Percentiles rank a stretch among this genome's conserved stretches.
phyloP scores from a whole-genome alignment of 2,113 vertebrate species.

The Spea bombifrons region DNA sequence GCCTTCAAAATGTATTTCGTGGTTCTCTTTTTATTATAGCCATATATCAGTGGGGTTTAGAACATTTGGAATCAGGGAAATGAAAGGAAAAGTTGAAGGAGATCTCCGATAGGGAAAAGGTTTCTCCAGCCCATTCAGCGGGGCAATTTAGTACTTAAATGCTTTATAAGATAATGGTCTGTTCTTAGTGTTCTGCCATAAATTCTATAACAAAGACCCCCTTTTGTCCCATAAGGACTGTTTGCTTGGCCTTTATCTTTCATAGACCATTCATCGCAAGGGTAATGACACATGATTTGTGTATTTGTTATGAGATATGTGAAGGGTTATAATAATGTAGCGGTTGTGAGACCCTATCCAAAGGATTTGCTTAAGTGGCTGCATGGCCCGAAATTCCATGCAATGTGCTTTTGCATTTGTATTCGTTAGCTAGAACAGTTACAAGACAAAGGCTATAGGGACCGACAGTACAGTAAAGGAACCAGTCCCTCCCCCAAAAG shows the following conservation, averaged over 20 bases:
- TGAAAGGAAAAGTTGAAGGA: not conserved
- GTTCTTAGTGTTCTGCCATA: not conserved
- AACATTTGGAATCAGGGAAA: not conserved
- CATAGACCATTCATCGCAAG: not conserved
- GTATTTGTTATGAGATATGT: not conserved
- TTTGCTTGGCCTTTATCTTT: constrained; percentile 9
- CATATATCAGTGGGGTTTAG: too few relatives aligned
- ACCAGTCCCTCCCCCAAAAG: too few relatives aligned
- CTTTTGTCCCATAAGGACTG: constrained; percentile 5
- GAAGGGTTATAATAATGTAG: constrained; percentile 19
- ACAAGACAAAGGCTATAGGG: too few relatives aligned
- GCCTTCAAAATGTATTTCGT: too few relatives aligned
- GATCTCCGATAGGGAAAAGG: not conserved
- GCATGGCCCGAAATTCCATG: too few relatives aligned
- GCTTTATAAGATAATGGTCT: not conserved
- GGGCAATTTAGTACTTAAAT: not conserved
- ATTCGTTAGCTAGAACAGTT: too few relatives aligned
- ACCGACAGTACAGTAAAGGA: too few relatives aligned
- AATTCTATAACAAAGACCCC: not conserved
- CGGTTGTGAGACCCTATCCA: not conserved
- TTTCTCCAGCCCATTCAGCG: not conserved
- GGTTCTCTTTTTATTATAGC: too few relatives aligned
- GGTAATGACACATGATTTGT: not conserved
- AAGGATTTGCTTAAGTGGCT: not conserved
- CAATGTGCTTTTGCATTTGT: too few relatives aligned